Base-by-base conservation (phyloP, 1,140 invertebrate genomes). In the Maniola jurtina region DNA sequence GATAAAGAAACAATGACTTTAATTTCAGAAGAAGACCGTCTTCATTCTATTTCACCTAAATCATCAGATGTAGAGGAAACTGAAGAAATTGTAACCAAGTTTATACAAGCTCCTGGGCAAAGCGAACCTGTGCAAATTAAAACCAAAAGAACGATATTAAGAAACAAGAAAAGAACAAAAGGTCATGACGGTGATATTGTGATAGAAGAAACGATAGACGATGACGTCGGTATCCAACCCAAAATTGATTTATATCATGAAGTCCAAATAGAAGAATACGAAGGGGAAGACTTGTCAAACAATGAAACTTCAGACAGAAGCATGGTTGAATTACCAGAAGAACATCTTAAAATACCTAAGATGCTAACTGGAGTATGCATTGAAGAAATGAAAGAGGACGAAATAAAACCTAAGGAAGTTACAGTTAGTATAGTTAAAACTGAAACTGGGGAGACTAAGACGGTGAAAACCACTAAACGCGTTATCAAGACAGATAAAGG, bases 41-140 rank as follows among this genome's bases (percentile, higher is more conserved):
- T 64, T 50, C 47, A 68, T 11, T 59, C 70, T 25, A 35, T 71
- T 40, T 90, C 89, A 14, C 78, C 84, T 38, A 89, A 85, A 75
- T 79, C 70, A 55, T 72, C 70, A 13, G 86, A 89, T 61, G 70
- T 83, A 58, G 91, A 92, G 84, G 92, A 92, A 88, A 89, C 87
- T 65, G 88, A 92, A 81, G 92, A 93, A 88, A 92, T 92, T 35
- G 77, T 92, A 36, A 92, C 92, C 15, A 92, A 91, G 82, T 93
- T 93, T 69, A 83, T 91, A 72, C 81, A 86, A 74, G 71, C 79
- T 35, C 84, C 91, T n/a, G 91, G 85, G 58, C 77, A 82, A 38
- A 72, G 73, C n/a, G 90, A 92, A 83, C 88, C 88, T 10, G 89
- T 83, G 69, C 89, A 91, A 81, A 84, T 91, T 33, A 89, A 90